These are phyloP conservation scores for Rhynchophorus ferrugineus DNA, from an alignment of 1,140 invertebrate species.

Conservation along the genomic window DNA sequence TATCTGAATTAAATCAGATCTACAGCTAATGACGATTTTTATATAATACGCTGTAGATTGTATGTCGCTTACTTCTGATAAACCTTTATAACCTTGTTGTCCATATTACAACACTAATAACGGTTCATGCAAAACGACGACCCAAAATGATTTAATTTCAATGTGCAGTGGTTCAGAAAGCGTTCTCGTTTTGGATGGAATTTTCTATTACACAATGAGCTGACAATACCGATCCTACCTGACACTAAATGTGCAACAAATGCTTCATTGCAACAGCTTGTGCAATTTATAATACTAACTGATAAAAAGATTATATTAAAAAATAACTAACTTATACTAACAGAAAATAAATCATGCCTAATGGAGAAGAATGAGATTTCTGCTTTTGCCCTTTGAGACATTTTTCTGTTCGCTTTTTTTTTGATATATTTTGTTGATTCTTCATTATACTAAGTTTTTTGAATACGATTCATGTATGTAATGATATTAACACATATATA, in stretches of 20 bases:
- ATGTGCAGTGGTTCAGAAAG: no score
- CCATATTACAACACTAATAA: neutral
- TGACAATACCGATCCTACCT: neutral
- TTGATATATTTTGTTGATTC: neutral
- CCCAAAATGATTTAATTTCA: no score
- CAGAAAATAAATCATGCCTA: conserved; percentile 35
- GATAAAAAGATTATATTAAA: neutral
- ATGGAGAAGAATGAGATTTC: conserved; percentile 11
- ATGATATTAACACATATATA: no score
- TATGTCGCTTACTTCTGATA: neutral
- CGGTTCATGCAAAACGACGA: neutral
- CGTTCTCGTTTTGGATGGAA: neutral
- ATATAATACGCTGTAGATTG: neutral
- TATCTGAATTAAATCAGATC: neutral
- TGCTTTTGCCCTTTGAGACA: neutral
- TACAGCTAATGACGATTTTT: neutral
- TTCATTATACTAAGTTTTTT: neutral
- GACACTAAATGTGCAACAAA: conserved; percentile 27
- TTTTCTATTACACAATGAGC: neutral
- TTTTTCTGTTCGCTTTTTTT: neutral
- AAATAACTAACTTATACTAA: conserved; percentile 20
- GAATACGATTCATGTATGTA: no score
- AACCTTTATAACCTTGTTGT: neutral
- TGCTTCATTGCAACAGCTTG: conserved; percentile 22
- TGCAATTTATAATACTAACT: conserved; percentile 5